Evolutionary conservation across 2,888 invertebrate species (phyloP), one percentile per base, ranked within the genome.

Genomic region (Eilema sororculum): DNA sequence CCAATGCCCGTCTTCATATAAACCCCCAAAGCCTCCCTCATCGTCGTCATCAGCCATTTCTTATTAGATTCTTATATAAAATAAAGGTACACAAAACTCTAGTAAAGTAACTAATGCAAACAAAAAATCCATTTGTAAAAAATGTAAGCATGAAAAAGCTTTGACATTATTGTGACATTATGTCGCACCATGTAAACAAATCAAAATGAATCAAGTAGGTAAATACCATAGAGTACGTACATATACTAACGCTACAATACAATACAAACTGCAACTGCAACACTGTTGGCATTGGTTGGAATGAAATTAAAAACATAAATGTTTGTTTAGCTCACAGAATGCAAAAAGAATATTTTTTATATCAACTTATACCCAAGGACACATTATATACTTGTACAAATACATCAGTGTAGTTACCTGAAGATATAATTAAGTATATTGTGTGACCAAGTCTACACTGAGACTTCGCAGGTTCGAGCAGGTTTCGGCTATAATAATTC

Each of bases 1-100:
- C 96, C 96, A 96, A 78, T 94, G 94, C 0, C 96, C 96, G 76
- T 93, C 85, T 76, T 95, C 95, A 71, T 91, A 95, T 65, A 93
- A 65, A 5, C 94, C 95, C 33, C 91, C 90, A 70, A 91, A 91
- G 0, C 74, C 86, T 41, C 87, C 90, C 75, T 93, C 94, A 0
- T 94, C 94, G 0, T 95, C 94, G 13, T 95, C 95, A 37, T 93
- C 93, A 5, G 87, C 89, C 92, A 92, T 92, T 28, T 13, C 4
- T 56, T 22, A 28, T 30, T 56, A 65, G 28, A 56, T 25, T 58
- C 28, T 58, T 30, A 20, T 56, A 13, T 56, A 30, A 64, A 65
- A 65, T 30, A 64, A 64, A 64, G 25, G 4, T 4, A 52, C 52
- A 65, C 56, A 56, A 56, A 58, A 65, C 41, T 10, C n/a, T 65